These are phyloP conservation scores for Saturnia pavonia DNA, from an alignment of 2,888 invertebrate species.

Conservation along the genomic window DNA sequence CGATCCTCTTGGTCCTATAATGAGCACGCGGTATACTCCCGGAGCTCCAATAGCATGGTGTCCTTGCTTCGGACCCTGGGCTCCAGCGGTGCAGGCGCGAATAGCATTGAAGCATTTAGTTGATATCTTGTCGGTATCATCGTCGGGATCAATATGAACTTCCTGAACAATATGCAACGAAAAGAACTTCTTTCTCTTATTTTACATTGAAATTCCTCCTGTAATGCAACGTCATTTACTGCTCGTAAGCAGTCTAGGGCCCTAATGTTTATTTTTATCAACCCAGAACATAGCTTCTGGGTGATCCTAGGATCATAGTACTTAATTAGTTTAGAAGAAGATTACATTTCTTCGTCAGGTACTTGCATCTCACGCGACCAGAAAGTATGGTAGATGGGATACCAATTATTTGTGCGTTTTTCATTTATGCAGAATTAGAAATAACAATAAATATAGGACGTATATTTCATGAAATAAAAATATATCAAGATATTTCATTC, in stretches of 20 bases:
- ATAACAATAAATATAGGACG: no score
- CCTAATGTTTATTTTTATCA: neutral
- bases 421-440: no score
- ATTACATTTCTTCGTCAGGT: no score
- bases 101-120: slow-evolving; percentile 65
- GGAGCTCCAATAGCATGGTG: slow-evolving; percentile 69
- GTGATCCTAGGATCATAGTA: no score
- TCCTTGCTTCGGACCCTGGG: slow-evolving; percentile 58
- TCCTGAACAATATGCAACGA: slow-evolving; percentile 42
- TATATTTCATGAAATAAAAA: no score
- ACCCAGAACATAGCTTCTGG: no score
- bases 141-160: slow-evolving; percentile 51
- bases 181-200: neutral
- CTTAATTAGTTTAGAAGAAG: no score
- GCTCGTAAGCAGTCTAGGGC: neutral
- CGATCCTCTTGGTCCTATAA: slow-evolving; percentile 83
- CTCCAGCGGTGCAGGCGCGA: slow-evolving; percentile 55
- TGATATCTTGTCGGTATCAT: slow-evolving; percentile 44
- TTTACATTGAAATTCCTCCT: neutral
- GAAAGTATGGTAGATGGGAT: no score
- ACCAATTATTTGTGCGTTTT: no score
- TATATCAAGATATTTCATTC: no score
- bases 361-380: no score
- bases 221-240: no score
- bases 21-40: slow-evolving; percentile 79